These are phyloP conservation scores for Cepphus grylle DNA, from an alignment of 2,113 vertebrate species.

Conservation along the genomic window DNA sequence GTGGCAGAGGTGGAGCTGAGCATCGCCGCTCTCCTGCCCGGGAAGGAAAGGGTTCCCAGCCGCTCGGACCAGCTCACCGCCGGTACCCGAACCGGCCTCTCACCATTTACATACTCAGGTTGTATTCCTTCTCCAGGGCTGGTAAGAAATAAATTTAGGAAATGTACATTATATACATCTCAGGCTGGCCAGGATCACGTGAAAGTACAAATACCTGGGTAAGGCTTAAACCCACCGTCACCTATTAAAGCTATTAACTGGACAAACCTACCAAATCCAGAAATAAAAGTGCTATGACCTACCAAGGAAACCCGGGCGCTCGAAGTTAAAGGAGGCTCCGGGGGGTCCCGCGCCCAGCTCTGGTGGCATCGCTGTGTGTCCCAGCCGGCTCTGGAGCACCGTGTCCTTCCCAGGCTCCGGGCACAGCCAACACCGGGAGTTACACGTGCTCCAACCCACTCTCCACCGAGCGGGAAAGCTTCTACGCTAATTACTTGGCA, in stretches of 20 bases:
- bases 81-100: background rate
- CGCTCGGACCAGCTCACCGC: background rate
- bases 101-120: background rate
- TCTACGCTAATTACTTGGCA: background rate
- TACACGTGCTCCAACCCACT: rapidly evolving
- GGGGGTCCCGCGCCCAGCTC: background rate
- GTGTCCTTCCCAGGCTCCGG: background rate
- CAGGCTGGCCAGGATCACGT: background rate
- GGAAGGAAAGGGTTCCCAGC: background rate
- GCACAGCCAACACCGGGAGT: rapidly evolving
- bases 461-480: background rate
- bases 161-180: rapidly evolving
- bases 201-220: too few species aligned
- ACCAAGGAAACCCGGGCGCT: background rate
- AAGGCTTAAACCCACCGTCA: background rate
- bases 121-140: background rate
- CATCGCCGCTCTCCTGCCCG: background rate
- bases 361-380: background rate
- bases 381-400: background rate
- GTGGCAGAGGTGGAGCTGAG: background rate
- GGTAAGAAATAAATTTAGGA: background rate
- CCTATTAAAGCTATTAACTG: background rate
- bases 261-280: background rate
- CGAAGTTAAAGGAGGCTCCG: rapidly evolving
- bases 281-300: rapidly evolving